Conservation (phyloP, 2,888 invertebrate genomes). For the Cheilosia soror region DNA sequence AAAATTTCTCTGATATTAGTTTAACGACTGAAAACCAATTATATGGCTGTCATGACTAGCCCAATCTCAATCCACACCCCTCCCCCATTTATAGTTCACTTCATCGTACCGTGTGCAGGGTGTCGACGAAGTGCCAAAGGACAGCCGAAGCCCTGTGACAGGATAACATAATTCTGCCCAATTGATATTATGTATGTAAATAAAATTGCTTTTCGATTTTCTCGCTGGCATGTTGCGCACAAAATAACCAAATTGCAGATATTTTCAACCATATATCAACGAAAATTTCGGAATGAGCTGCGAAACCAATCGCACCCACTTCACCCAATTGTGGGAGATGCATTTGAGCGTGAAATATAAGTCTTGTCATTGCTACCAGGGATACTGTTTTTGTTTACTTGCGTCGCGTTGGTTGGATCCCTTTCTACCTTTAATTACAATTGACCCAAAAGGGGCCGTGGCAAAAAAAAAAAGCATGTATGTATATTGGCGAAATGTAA, state of each 20-base stretch:
- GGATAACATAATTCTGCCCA: constrained; percentile 68
- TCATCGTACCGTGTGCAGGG: neutral
- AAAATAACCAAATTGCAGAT: constrained; percentile 43
- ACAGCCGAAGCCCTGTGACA: constrained; percentile 30
- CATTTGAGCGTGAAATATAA: constrained; percentile 50
- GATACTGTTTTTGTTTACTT: neutral
- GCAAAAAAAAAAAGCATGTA: neutral
- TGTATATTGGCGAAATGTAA: constrained; percentile 46
- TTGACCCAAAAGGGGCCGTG: constrained; percentile 13
- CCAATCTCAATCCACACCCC: neutral
- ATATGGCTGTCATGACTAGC: constrained; percentile 45
- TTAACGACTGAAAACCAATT: constrained; percentile 68
- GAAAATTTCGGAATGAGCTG: neutral
- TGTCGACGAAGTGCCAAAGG: neutral
- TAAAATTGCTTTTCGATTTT: constrained; percentile 69
- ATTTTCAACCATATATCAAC: constrained; percentile 41
- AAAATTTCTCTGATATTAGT: constrained; percentile 61
- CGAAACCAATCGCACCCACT: neutral
- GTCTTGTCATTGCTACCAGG: constrained; percentile 46
- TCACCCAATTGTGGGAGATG: neutral
- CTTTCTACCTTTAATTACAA: constrained; percentile 51
- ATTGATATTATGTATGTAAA: constrained; percentile 71
- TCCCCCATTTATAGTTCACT: neutral
- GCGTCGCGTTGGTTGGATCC: neutral
- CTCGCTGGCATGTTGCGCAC: constrained; percentile 31